Evolutionary conservation across 2,113 vertebrate species (phyloP), one percentile per base, ranked within the genome.

Genomic region (Paedocypris sp.): DNA sequence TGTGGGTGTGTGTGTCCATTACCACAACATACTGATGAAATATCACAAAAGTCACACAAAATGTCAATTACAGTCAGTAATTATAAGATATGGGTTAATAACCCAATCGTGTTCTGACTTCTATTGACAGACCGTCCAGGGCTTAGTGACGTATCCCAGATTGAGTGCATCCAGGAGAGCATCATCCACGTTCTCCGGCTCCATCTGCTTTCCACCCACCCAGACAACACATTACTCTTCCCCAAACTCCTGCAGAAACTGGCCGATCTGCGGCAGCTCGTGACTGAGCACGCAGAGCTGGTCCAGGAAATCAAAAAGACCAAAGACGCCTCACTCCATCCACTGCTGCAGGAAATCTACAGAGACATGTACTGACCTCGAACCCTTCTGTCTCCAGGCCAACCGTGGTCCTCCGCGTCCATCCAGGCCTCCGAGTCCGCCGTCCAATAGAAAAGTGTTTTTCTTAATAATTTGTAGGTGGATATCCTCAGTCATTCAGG

Each of bases 281-380:
- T 98, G 72, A 98, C 94, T 0, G 91, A 98, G 78, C 94, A 98
- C 0, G 92, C 92, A 0, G 87, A 90, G 50, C 79, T 98, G 13
- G 90, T 98, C 49, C 91, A 97, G 77, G 81, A 93, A 61, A 96
- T 98, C 74, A 92, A 96, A 73, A 91, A 83, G 70, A 91, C 84
- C 0, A 91, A 97, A 75, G 94, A 97, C 8, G 85, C 92, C 0
- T 86, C 89, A 1, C 86, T 98, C 60, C 94, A 98, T 67, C 93
- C 93, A 4, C 82, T 97, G 57, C 82, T 98, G 73, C 94, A 98
- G 59, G 94, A 98, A 71, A 98, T 97, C 67, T 98, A 97, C 83
- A 88, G 82, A 73, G 94, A 97, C 79, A 96, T 98, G 93, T 85
- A 86, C 48, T 86, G 70, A 83, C 25, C 33, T 3, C 16, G 10